Evolutionary conservation across 2,113 vertebrate species (phyloP), one percentile per base, ranked within the genome.

Genomic region (Corythornis madagascariensis): DNA sequence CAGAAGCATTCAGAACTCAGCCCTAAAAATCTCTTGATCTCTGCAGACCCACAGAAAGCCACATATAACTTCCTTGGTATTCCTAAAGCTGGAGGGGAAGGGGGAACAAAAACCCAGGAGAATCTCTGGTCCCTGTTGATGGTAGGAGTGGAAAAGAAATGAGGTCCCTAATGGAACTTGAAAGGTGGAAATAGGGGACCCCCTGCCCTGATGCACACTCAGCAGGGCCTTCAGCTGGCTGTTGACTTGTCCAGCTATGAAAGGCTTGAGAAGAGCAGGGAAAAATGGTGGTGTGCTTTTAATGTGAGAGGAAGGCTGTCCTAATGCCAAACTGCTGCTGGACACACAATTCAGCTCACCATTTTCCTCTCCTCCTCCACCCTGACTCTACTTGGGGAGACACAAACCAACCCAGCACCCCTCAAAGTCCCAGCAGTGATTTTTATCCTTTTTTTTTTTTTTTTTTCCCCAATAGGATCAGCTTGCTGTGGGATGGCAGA

Each of bases 171-270:
- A 64, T 60, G 13, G 16, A 60, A 43, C 18, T 38, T 33, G 64
- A 77, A 38, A 63, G 11, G 28, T 74, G 18, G 50, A 77, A 92
- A 42, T 66, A 33, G 10, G 33, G 38, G 24, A 73, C 22, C 11
- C 14, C 7, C 19, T 76, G 25, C 25, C 29, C 15, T 33, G 69
- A 45, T 1, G 4, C 13, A 16, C 0, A 7, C 13, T 59, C 11
- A 2, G 15, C 19, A 47, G 29, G 11, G 77, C 2, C n/a, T 95
- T 87, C 89, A 91, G 63, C n/a, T 79, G 67, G 29, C 63, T 81
- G 3, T 11, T 86, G 86, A 4, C 16, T 73, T 87, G 29, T 29
- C 45, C 45, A 73, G 56, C 40, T 67, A 25, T 5, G 7, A 63
- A 84, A 57, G 43, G 20, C 48, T 1, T 56, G 53, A 78, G 61